Percentiles rank a stretch among this genome's conserved stretches.
Evolutionary conservation across 2,888 invertebrate genomes (phyloP).

Genomic region (Mythimna albipuncta): DNA sequence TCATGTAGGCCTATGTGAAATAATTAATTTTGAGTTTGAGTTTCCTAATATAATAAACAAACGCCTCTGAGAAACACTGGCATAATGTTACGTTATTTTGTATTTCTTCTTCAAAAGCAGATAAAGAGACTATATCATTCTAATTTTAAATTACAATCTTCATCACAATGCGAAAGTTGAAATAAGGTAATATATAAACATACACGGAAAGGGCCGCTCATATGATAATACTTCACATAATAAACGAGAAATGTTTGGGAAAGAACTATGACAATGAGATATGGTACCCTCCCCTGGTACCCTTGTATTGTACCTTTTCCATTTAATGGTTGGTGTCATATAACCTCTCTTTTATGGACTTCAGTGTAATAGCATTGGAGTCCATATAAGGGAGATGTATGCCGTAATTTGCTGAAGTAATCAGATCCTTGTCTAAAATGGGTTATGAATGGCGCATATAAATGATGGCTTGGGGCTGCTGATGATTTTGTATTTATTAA

Average conservation of each 20-base stretch:
- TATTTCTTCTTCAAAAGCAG: neutral
- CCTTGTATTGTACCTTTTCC: no score
- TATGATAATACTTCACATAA: conserved; percentile 35
- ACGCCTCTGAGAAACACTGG: neutral
- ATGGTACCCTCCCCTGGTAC: neutral
- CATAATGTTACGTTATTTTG: neutral
- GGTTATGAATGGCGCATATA: neutral
- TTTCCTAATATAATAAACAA: no score
- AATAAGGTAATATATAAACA: neutral
- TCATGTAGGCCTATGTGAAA: no score
- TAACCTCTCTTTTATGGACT: no score
- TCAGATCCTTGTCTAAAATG: conserved; percentile 3
- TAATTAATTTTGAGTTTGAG: no score
- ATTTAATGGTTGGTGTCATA: no score
- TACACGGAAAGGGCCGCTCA: conserved; percentile 16
- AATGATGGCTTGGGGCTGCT: neutral
- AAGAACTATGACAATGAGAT: conserved; percentile 11
- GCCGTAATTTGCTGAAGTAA: conserved; percentile 14
- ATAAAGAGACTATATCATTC: conserved; percentile 15
- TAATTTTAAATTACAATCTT: neutral
- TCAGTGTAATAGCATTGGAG: neutral
- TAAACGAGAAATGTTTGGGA: conserved; percentile 19
- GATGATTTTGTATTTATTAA: neutral
- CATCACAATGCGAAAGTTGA: neutral
- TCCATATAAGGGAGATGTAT: conserved; percentile 1